A percentile compares a stretch with the other conserved stretches of the same genome.
Conservation (phyloP, 1,140 invertebrate genomes). For the Camponotus pennsylvanicus region DNA sequence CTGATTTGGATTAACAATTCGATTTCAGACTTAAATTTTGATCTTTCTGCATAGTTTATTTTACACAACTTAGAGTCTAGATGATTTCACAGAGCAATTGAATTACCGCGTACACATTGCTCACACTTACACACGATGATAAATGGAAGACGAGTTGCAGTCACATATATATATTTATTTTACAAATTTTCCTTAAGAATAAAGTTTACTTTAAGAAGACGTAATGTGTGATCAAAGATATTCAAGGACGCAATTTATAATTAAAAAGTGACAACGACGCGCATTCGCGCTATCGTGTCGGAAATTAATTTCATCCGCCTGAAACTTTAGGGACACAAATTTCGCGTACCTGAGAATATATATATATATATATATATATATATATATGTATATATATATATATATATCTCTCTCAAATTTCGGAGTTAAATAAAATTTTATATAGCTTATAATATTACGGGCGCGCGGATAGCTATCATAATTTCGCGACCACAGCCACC, state of each 20-base stretch:
- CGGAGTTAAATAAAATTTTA: constrained; percentile 41
- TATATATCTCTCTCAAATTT: too few relatives aligned
- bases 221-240: neutral
- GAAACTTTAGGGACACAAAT: constrained; percentile 30
- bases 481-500: neutral
- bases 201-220: constrained; percentile 40
- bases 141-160: neutral
- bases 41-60: neutral
- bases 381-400: too few relatives aligned
- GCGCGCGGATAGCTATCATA: neutral
- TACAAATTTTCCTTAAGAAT: neutral
- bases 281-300: neutral
- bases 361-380: too few relatives aligned
- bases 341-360: neutral
- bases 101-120: constrained; percentile 18
- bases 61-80: neutral
- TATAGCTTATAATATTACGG: neutral
- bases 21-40: neutral
- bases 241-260: constrained; percentile 43
- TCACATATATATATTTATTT: neutral
- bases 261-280: constrained; percentile 52
- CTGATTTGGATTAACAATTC: neutral
- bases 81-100: neutral
- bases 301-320: constrained; percentile 44
- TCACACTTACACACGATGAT: neutral